Conservation (phyloP, 1,140 invertebrate species). For the Drosophila seguyi region DNA sequence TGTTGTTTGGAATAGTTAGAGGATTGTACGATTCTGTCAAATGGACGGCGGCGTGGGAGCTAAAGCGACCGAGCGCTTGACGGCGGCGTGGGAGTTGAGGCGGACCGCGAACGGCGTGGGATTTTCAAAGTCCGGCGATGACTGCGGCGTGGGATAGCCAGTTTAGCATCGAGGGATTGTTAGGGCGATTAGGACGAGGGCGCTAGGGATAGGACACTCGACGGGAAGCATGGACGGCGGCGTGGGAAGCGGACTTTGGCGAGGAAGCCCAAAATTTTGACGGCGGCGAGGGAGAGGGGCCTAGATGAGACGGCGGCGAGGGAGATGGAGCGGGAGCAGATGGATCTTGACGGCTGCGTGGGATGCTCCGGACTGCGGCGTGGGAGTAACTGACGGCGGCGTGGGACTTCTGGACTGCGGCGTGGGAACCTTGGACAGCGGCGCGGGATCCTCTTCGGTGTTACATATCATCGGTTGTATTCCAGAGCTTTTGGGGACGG, state of each 20-base stretch:
- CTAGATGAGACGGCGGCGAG: conserved; percentile 24
- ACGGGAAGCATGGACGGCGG: conserved; percentile 28
- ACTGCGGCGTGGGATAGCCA: conserved; percentile 45
- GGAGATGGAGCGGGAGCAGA: conserved; percentile 11
- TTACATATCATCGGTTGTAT: conserved; percentile 65
- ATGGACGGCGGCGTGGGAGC: conserved; percentile 50
- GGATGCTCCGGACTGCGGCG: conserved; percentile 62
- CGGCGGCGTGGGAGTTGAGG: conserved; percentile 34
- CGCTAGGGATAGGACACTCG: conserved; percentile 25
- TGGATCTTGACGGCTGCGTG: conserved; percentile 60
- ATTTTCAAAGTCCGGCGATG: not conserved
- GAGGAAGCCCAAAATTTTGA: conserved; percentile 1
- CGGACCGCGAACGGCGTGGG: conserved; percentile 19
- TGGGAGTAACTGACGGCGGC: conserved; percentile 60
- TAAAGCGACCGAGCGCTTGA: conserved; percentile 1
- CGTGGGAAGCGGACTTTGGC: conserved; percentile 16
- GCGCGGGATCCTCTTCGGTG: conserved; percentile 45
- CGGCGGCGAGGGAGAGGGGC: conserved; percentile 42
- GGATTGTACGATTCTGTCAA: conserved; percentile 36
- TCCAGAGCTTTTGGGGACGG: conserved; percentile 25
- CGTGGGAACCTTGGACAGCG: conserved; percentile 46
- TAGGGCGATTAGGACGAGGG: conserved; percentile 45
- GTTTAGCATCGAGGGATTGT: conserved; percentile 43
- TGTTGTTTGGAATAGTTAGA: conserved; percentile 54
- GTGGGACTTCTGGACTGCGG: conserved; percentile 49